Base-by-base conservation (phyloP, 2,888 invertebrate genomes). In the Luperina nickerlii region DNA sequence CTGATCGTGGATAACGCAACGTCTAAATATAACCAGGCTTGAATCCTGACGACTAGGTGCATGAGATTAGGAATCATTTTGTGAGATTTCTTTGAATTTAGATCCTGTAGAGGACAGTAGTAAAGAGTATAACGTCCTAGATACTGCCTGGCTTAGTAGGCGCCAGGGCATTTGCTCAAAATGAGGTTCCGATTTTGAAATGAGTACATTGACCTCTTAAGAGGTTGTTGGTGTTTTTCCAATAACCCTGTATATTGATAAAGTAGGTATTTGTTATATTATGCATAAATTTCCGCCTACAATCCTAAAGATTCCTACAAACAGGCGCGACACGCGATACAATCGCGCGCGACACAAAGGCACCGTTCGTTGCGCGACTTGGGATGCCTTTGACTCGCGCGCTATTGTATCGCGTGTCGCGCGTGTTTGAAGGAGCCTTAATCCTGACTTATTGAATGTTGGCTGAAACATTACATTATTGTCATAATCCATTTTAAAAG, bases 1-100 rank as follows among this genome's bases (percentile, higher is more conserved):
- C 90, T 90, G 93, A 93, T 93, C 91, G 81, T 86, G 88, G 94
- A 93, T 94, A 92, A 90, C 85, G 85, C 88, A 83, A 86, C 83
- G 45, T 84, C 90, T 94, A 92, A 93, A 92, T 93, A 92, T 92
- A 94, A 89, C 88, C 92, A 90, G 90, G 91, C 93, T 92, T 91
- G 57, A 11, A 60, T 73, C 72, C 65, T 80, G 67, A 66, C 72
- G 51, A 66, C 66, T 69, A 51, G n/a, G 80, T 75, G 73, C 77
- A 78, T 42, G 74, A 84, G 63, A 80, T 84, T 73, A 82, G 48
- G 74, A 45, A 71, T 57, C 5, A 76, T 66, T 75, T 76, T 79
- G 66, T 76, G 32, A 68, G 66, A 72, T 38, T 73, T 84, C 74
- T 60, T 67, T 80, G 84, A 42, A 70, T 73, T 78, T 70, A 70